Evolutionary conservation across 2,888 invertebrate species (phyloP), one percentile per base, ranked within the genome.

Genomic region (Spodoptera picta): DNA sequence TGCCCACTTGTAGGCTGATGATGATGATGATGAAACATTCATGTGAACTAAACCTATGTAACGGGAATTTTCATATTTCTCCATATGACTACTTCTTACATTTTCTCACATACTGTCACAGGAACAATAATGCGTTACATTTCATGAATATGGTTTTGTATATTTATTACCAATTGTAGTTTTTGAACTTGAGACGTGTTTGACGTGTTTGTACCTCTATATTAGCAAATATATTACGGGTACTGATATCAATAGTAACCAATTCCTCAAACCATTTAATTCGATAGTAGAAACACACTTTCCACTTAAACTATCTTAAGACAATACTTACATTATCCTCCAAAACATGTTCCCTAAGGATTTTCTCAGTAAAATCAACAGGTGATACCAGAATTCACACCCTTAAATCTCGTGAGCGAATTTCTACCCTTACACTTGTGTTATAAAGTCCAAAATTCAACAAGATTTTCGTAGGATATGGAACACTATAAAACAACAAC

Each of bases 351-450:
- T 91, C 87, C 86, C 85, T 60, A 73, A 68, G 83, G 86, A 82
- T 82, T 88, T 87, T 86, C 89, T 86, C 81, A 71, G 81, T 68
- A 69, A 86, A 89, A 86, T 92, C 94, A 94, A 94, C 94, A 94
- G 94, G 94, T 94, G 93, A 88, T 87, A 84, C 84, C 85, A 84
- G 86, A 87, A 88, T 88, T 88, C 87, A 89, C 89, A 91, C 90
- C 89, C 90, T 83, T 70, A 73, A 73, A 54, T 56, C 68, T 50
- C 62, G 60, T 57, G 84, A 86, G 80, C 88, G 85, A 92, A 83
- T 89, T 85, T 79, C 85, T 84, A 85, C 92, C 89, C 89, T 88
- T 92, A 87, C 82, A 80, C 80, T 85, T 65, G 73, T 72, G 81
- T 74, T 73, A 82, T 81, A 92, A 83, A 87, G 92, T 88, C 73